These are phyloP conservation scores for Hemitrygon akajei DNA, from an alignment of 2,797 vertebrate species.

Conservation along the genomic window DNA sequence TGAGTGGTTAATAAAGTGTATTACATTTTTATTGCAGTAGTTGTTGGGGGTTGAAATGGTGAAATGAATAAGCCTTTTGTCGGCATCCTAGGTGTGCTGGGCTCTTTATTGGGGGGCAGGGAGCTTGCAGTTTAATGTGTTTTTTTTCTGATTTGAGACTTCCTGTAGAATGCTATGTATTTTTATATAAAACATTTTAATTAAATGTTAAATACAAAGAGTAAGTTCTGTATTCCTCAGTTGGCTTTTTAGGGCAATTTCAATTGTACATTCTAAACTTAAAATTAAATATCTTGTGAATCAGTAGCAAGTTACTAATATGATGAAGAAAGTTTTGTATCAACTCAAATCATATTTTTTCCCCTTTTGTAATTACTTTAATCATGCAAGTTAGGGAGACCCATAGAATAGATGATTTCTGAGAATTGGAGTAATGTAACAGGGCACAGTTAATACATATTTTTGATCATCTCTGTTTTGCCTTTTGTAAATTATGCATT, in stretches of 20 bases:
- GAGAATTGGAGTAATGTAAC: background rate
- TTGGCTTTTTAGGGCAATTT: background rate
- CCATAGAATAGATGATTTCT: background rate
- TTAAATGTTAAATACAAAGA: background rate
- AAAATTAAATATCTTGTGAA: background rate
- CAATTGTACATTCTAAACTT: background rate
- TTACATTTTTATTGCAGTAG: background rate
- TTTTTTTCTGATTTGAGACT: background rate
- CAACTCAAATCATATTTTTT: background rate
- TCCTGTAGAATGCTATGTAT: background rate
- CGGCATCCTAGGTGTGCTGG: background rate
- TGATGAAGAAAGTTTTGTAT: background rate
- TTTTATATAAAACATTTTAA: background rate
- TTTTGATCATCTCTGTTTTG: background rate
- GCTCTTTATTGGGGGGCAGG: background rate
- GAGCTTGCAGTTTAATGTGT: background rate
- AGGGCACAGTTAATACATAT: background rate
- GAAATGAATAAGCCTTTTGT: conserved; percentile 6
- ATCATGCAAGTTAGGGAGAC: too few relatives aligned
- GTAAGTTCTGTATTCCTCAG: background rate
- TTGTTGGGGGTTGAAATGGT: background rate
- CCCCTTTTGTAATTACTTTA: too few relatives aligned
- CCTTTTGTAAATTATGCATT: background rate
- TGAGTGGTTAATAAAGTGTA: background rate
- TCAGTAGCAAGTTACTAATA: background rate